Base-by-base conservation (phyloP, 2,888 invertebrate species). In the Rotaria sp. region DNA sequence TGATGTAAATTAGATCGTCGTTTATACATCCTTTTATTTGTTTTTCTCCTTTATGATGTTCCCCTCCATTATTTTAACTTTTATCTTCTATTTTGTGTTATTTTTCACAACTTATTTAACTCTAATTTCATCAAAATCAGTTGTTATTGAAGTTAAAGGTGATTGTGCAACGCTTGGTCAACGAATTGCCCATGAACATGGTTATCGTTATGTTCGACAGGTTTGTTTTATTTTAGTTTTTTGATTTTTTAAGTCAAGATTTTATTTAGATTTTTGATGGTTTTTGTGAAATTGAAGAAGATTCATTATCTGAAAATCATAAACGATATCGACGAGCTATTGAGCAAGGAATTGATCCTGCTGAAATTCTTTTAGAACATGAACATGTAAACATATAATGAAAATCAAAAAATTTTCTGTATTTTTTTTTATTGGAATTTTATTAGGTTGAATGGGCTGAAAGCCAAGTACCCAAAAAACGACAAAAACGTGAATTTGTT, bases 271-370 rank as follows among this genome's bases (percentile, higher is more conserved):
- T 80, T n/a, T 80, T 80, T 13, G 2, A 41, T 45, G 45, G 80
- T 2, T 80, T 80, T 45, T 80, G 80, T 45, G 80, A 80, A 45
- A n/a, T 80, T 11, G 80, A 80, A 80, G 80, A 80, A 80, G 45
- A 80, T 80, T 26, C 45, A 80, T n/a, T 45, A 45, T 41, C 41
- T 11, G 26, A 10, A 26, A 21, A 45, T 45, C 80, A 80, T 26
- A 41, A 7, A 80, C 24, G 80, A 80, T 24, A 45, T 80, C 41
- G 80, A 80, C 80, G 80, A 26, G 45, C 80, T 26, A 26, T 80
- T 45, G 4, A 26, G 15, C 26, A 80, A 24, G 80, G 45, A 13
- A 11, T 26, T 8, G 45, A 80, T n/a, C 80, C 80, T 21, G 45
- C 21, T 13, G 26, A 80, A 0, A 26, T 45, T 24, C 21, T 80